Conservation (phyloP, 2,888 invertebrate genomes). For the Coelinius sp. region DNA sequence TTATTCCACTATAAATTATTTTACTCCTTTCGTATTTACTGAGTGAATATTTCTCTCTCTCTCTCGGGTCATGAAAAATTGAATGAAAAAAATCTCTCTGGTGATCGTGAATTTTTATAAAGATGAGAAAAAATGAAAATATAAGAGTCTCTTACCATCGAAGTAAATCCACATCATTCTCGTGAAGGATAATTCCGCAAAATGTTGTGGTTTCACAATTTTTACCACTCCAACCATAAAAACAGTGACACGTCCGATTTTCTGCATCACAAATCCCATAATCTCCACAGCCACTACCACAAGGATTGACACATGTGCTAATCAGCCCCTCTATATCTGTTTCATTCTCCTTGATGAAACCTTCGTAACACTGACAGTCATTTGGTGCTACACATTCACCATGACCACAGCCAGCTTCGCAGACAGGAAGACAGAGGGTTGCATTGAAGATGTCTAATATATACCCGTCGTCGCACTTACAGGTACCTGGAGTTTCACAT, state of each 20-base stretch:
- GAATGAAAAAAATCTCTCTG: not conserved
- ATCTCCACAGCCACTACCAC: slow-evolving; percentile 30
- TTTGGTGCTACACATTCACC: slow-evolving; percentile 43
- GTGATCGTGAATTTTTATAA: not conserved
- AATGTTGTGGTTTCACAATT: slow-evolving; percentile 33
- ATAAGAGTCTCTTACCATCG: slow-evolving; percentile 15
- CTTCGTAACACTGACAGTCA: slow-evolving; percentile 32
- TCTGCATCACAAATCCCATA: slow-evolving; percentile 29
- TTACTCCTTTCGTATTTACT: not conserved
- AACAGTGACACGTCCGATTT: slow-evolving; percentile 40
- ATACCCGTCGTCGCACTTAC: slow-evolving; percentile 37
- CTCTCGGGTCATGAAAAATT: not conserved
- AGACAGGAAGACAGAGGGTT: slow-evolving; percentile 40
- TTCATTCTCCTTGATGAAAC: not conserved
- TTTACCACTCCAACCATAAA: slow-evolving; percentile 31
- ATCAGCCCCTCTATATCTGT: not conserved
- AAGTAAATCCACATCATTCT: slow-evolving; percentile 19
- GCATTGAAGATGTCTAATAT: slow-evolving; percentile 16
- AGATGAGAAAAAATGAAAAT: not conserved
- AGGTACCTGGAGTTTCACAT: slow-evolving; percentile 33
- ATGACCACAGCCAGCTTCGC: slow-evolving; percentile 32
- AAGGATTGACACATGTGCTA: slow-evolving; percentile 32
- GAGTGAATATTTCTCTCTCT: not conserved
- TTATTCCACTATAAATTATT: slow-evolving; percentile 6
- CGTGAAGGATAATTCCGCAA: slow-evolving; percentile 40